Conservation (phyloP, 1,140 invertebrate species). For the Pseudomyrmex sp. region DNA sequence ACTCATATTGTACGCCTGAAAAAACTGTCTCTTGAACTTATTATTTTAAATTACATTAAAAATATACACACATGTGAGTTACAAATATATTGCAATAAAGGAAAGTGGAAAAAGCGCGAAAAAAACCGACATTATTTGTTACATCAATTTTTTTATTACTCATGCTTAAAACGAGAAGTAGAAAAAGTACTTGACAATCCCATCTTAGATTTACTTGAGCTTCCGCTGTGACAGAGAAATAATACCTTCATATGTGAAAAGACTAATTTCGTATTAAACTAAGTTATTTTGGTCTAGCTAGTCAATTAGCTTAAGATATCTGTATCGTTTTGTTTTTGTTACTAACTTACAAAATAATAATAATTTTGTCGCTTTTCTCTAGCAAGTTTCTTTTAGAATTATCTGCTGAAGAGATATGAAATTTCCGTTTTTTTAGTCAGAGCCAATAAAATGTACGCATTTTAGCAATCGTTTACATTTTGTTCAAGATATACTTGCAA, state of each 20-base stretch:
- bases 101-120: conserved; percentile 28
- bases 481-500: neutral
- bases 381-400: conserved; percentile 1
- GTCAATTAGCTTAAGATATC: neutral
- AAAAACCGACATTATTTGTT: conserved; percentile 7
- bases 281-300: conserved; percentile 6
- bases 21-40: too few species aligned
- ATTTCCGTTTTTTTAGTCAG: neutral
- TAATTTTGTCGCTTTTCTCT: neutral
- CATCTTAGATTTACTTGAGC: conserved; percentile 33
- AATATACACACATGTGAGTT: neutral
- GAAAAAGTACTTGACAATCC: conserved; percentile 55
- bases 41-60: neutral
- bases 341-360: too few species aligned
- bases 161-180: conserved; percentile 63
- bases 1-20: too few species aligned
- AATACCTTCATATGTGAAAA: conserved; percentile 19
- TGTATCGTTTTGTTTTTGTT: too few species aligned
- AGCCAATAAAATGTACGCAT: neutral
- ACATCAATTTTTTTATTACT: conserved; percentile 53
- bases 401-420: neutral
- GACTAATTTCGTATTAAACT: conserved; percentile 15
- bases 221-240: conserved; percentile 46
- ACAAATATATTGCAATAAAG: conserved; percentile 18
- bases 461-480: neutral